Percentiles rank a stretch among this genome's conserved stretches.
These are phyloP conservation scores for Myiozetetes cayanensis DNA, from an alignment of 2,113 vertebrate species.

Conservation along the genomic window DNA sequence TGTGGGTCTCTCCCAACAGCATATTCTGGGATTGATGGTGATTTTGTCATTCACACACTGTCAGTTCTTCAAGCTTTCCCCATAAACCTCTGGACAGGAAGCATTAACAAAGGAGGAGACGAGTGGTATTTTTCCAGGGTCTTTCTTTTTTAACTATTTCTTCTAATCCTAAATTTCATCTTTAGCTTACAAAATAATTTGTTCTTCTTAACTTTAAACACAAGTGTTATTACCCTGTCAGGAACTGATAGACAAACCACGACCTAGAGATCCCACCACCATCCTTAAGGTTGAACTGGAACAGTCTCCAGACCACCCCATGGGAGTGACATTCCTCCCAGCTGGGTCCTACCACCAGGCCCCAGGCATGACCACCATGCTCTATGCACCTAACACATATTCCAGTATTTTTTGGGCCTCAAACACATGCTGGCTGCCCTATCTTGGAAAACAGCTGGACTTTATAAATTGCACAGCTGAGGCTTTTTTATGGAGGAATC, in stretches of 20 bases:
- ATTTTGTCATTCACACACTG: background rate
- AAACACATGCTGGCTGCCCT: accelerated
- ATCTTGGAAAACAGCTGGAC: background rate
- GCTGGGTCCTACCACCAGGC: background rate
- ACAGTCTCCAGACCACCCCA: too few relatives aligned
- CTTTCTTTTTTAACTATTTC: background rate
- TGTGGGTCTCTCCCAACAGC: background rate
- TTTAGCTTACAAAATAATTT: background rate
- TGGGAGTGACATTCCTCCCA: background rate
- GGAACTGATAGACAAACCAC: background rate
- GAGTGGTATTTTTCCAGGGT: background rate
- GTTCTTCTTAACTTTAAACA: background rate
- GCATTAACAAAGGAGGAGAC: background rate
- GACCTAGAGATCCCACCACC: background rate
- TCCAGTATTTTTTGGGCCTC: background rate
- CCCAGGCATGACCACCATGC: accelerated
- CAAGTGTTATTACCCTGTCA: background rate
- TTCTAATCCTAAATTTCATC: background rate
- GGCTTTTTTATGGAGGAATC: background rate
- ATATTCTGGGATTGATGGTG: background rate
- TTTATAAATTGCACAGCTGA: background rate
- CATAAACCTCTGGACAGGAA: background rate
- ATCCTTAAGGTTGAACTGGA: background rate
- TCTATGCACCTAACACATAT: background rate
- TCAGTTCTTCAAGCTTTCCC: background rate